These are phyloP conservation scores for Protaetia brevitarsis DNA, from an alignment of 1,140 invertebrate genomes.

Conservation along the genomic window DNA sequence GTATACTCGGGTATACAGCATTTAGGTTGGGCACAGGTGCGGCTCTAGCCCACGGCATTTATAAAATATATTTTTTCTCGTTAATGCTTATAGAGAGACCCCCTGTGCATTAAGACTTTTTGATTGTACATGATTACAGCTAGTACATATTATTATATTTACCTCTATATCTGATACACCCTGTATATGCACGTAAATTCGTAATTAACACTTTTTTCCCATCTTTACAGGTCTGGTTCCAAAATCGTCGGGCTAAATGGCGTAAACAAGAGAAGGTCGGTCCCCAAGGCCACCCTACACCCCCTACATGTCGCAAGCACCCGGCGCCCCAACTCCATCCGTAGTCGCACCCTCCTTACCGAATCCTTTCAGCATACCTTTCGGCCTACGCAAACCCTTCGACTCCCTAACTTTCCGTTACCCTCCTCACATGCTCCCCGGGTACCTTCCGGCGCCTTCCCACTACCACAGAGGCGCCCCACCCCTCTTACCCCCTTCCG, in stretches of 20 bases:
- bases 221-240: conserved; percentile 84
- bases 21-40: too few species aligned
- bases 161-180: too few species aligned
- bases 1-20: too few species aligned
- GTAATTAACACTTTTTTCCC: not conserved
- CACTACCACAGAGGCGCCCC: conserved; percentile 60
- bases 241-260: conserved; percentile 90
- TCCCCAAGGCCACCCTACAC: conserved; percentile 85
- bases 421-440: conserved; percentile 54
- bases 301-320: conserved; percentile 67
- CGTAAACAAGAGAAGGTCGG: conserved; percentile 91
- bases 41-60: too few species aligned
- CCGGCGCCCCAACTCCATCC: conserved; percentile 57
- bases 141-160: too few species aligned
- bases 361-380: conserved; percentile 74
- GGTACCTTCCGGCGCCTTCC: conserved; percentile 50
- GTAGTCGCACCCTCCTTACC: conserved; percentile 65
- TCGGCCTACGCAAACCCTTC: conserved; percentile 72
- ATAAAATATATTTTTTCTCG: too few species aligned
- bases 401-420: conserved; percentile 69
- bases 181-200: too few species aligned
- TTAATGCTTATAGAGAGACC: too few species aligned
- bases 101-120: too few species aligned
- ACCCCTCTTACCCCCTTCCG: conserved; percentile 61
- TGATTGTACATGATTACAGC: too few species aligned